Conservation (phyloP, 2,797 vertebrate species). For the Microhierax caerulescens region DNA sequence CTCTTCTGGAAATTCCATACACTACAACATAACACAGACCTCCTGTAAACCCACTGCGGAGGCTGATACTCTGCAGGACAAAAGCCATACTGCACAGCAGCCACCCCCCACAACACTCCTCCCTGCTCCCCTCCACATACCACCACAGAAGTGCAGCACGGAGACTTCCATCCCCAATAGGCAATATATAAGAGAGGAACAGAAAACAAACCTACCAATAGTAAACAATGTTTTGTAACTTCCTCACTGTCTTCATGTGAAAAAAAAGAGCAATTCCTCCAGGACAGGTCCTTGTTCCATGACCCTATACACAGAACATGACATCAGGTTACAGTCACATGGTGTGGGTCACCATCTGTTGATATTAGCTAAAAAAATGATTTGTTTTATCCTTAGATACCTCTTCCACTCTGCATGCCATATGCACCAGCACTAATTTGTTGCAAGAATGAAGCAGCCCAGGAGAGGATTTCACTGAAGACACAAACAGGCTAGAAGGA, state of each 20-base stretch:
- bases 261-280: not conserved
- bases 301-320: not conserved
- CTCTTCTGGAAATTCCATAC: not conserved
- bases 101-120: fast-evolving
- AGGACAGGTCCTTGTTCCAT: not conserved
- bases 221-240: not conserved
- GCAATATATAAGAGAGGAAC: not conserved
- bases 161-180: not conserved
- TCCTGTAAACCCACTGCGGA: not conserved
- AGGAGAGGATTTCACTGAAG: not conserved
- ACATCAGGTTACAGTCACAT: not conserved
- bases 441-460: not conserved
- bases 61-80: fast-evolving
- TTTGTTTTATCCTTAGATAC: not conserved
- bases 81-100: not conserved
- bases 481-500: not conserved
- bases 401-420: not conserved
- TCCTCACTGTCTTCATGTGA: not conserved
- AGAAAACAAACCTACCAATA: not conserved
- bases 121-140: not conserved
- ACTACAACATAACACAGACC: not conserved
- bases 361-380: not conserved
- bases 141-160: not conserved
- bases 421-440: fast-evolving
- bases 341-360: not conserved